A percentile compares a stretch with the other conserved stretches of the same genome.
These are phyloP conservation scores for Electrona antarctica DNA, from an alignment of 2,113 vertebrate species.

Conservation along the genomic window DNA sequence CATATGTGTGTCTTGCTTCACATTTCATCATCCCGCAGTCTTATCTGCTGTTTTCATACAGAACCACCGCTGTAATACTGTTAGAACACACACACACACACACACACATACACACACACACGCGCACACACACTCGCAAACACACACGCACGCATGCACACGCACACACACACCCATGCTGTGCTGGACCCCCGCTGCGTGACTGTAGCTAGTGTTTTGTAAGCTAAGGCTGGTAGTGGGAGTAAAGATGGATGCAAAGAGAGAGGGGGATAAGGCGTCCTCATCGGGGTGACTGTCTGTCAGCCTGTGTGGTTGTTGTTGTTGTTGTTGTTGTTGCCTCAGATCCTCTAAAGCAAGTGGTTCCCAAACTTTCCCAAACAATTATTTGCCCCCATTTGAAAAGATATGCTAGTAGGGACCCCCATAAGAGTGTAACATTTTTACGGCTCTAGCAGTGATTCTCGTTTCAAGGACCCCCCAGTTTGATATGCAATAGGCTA, in stretches of 20 bases:
- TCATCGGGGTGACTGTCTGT: too few relatives aligned
- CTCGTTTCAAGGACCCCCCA: too few relatives aligned
- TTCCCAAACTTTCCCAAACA: too few relatives aligned
- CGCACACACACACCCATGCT: slow-evolving; percentile 39
- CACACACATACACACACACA: slow-evolving; percentile 21
- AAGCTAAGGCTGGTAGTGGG: slow-evolving; percentile 68
- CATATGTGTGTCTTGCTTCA: slow-evolving; percentile 75
- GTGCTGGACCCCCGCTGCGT: slow-evolving; percentile 61
- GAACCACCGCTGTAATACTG: slow-evolving; percentile 71
- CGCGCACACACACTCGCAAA: slow-evolving; percentile 5
- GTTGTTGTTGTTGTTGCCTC: too few relatives aligned
- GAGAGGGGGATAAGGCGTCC: not conserved
- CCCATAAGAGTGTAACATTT: too few relatives aligned
- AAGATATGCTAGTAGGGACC: too few relatives aligned
- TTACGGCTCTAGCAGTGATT: too few relatives aligned
- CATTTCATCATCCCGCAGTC: slow-evolving; percentile 74
- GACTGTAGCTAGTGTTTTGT: slow-evolving; percentile 18
- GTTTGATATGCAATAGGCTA: too few relatives aligned
- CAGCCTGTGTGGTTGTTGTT: too few relatives aligned
- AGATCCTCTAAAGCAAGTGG: too few relatives aligned
- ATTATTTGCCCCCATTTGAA: too few relatives aligned
- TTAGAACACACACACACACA: slow-evolving; percentile 45
- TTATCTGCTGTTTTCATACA: slow-evolving; percentile 77
- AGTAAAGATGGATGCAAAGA: slow-evolving; percentile 54
- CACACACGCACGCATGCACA: slow-evolving; percentile 1